These are phyloP conservation scores for Syngnathus scovelli DNA, from an alignment of 2,113 vertebrate species.

Conservation along the genomic window DNA sequence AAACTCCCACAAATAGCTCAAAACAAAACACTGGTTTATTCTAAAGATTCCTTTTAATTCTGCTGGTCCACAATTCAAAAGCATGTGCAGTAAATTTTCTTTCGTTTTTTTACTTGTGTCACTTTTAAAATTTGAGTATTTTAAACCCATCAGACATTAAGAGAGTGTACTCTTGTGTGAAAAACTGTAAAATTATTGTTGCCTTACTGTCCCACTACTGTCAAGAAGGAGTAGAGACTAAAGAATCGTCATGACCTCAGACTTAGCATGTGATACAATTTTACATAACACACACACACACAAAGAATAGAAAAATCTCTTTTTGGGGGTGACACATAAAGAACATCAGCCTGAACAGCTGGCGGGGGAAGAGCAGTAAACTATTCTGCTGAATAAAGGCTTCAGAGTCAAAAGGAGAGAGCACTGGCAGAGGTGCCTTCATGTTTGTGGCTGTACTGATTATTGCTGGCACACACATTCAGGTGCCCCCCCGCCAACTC, in stretches of 20 bases:
- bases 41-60: too few species aligned
- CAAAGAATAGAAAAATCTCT: constrained; percentile 10
- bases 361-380: constrained; percentile 34
- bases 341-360: constrained; percentile 61
- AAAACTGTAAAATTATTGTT: too few species aligned
- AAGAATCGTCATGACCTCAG: constrained; percentile 33
- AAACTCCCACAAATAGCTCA: too few species aligned
- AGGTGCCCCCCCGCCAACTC: constrained; percentile 38
- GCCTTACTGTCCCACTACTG: too few species aligned
- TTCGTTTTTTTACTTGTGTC: too few species aligned
- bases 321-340: constrained; percentile 50
- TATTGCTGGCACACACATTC: constrained; percentile 48
- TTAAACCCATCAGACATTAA: background rate
- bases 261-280: constrained; percentile 37
- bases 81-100: too few species aligned
- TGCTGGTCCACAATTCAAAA: too few species aligned
- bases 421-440: constrained; percentile 21
- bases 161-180: background rate
- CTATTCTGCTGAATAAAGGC: constrained; percentile 30
- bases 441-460: constrained; percentile 38
- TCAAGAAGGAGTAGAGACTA: background rate
- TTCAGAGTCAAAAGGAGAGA: constrained; percentile 23
- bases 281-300: too few species aligned
- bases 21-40: too few species aligned
- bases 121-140: too few species aligned